These are phyloP conservation scores for Acleris cristana DNA, from an alignment of 2,888 invertebrate genomes.

Conservation along the genomic window DNA sequence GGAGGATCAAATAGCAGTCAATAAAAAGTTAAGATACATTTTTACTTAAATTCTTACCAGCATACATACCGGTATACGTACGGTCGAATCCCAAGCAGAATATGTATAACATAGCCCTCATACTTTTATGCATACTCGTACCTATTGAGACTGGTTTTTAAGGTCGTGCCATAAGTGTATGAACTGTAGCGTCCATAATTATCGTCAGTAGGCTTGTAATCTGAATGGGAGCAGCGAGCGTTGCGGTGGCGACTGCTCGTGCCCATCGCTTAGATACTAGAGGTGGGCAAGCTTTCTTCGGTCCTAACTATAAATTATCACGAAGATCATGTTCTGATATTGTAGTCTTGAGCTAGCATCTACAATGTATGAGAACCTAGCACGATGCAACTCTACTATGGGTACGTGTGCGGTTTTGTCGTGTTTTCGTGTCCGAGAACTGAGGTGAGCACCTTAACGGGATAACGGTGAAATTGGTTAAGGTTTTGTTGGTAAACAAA, in stretches of 20 bases:
- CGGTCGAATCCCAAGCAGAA: too few relatives aligned
- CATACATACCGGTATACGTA: too few relatives aligned
- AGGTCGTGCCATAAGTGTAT: too few relatives aligned
- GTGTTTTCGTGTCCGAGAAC: conserved; percentile 33
- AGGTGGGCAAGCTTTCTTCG: conserved; percentile 66
- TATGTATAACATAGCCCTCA: too few relatives aligned
- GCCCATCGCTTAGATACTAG: conserved; percentile 65
- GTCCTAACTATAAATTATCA: conserved; percentile 76
- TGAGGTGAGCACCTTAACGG: conserved; percentile 36
- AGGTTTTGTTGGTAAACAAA: conserved; percentile 23
- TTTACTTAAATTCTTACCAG: too few relatives aligned
- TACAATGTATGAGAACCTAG: conserved; percentile 68
- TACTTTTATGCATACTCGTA: too few relatives aligned
- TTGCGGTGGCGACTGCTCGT: conserved; percentile 48
- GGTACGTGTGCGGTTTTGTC: conserved; percentile 23
- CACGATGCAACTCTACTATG: conserved; percentile 27
- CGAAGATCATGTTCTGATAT: conserved; percentile 74
- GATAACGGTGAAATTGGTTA: conserved; percentile 27
- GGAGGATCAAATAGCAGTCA: too few relatives aligned
- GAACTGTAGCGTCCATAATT: conserved; percentile 20
- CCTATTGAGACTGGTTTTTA: too few relatives aligned
- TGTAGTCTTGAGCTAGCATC: conserved; percentile 61
- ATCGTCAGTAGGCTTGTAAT: conserved; percentile 47
- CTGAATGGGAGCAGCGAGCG: conserved; percentile 44
- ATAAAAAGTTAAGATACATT: too few relatives aligned